Base-by-base conservation (phyloP, 2,113 vertebrate species). In the Carassius gibelio region DNA sequence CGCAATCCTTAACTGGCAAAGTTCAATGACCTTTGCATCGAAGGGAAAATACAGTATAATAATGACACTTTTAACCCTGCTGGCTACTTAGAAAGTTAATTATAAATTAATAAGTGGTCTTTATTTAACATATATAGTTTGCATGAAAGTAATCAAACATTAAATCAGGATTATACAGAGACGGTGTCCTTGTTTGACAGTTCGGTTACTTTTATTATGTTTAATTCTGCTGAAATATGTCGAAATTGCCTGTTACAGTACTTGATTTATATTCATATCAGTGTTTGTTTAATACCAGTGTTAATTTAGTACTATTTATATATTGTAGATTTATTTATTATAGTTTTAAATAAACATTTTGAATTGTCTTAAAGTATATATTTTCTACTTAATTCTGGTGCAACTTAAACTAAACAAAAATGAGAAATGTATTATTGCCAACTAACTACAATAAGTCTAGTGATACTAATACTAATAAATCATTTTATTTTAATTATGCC, bases 21-120 rank as follows among this genome's bases (percentile, higher is more conserved):
- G 79, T 71, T 62, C 80, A 83, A 4, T 83, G 23, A 79, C 81
- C 71, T 74, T 57, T 64, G 34, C 36, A 48, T 34, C 5, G 14
- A 55, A 75, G n/a, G 48, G 11, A 42, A 30, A 62, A 45, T 77
- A 59, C 57, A 21, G 17, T 11, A 42, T 42, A 48, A 14, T 74
- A 21, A 5, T 48, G 38, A 30, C 77, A 64, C 26, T 79, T 59
- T 61, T 9, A 62, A 23, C 76, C 34, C 7, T 1, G 10, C 36
- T 62, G 1, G 11, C 52, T n/a, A 9, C 57, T 45, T 11, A 23
- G n/a, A 48, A 45, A 80, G 23, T 48, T 23, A 26, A 48, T 62
- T 38, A 26, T 64, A 45, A 64, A 64, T 64, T 1, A 9, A 42
- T 79, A 15, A 5, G 4, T 42, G 5, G 9, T 26, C 3, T 23